Evolutionary conservation across 2,888 invertebrate species (phyloP).

Genomic region (Hydropsyche betteni): DNA sequence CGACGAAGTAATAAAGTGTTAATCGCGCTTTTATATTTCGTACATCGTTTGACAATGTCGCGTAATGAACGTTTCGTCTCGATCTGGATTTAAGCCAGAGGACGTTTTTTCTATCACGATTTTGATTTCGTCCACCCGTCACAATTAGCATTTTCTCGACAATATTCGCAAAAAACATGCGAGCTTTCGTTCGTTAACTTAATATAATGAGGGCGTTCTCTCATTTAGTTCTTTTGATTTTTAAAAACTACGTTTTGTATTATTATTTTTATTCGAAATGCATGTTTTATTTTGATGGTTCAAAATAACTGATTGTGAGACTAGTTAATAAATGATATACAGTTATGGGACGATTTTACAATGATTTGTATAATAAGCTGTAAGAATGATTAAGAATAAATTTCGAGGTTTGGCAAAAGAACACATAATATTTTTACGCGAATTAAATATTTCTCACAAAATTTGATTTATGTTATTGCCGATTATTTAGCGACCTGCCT

Average conservation of each 20-base stretch:
- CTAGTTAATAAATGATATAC: no score
- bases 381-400: slow-evolving; percentile 2
- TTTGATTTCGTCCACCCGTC: slow-evolving; percentile 29
- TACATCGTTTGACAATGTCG: slow-evolving; percentile 13
- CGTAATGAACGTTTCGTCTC: not conserved
- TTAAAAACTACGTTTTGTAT: no score
- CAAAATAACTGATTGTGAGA: no score
- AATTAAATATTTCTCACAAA: not conserved
- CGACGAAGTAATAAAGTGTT: slow-evolving; percentile 3
- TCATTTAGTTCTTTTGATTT: no score
- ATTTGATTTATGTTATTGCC: slow-evolving; percentile 7
- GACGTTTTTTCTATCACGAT: not conserved
- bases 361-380: no score
- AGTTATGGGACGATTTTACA: no score
- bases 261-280: no score
- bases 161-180: no score
- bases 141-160: slow-evolving; percentile 12
- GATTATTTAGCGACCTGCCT: not conserved
- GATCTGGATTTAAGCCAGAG: slow-evolving; percentile 21
- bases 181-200: no score
- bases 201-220: no score
- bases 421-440: not conserved
- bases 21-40: slow-evolving; percentile 17
- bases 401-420: not conserved
- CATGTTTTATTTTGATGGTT: no score